These are phyloP conservation scores for Macropis europaea DNA, from an alignment of 2,888 invertebrate genomes.

Conservation along the genomic window DNA sequence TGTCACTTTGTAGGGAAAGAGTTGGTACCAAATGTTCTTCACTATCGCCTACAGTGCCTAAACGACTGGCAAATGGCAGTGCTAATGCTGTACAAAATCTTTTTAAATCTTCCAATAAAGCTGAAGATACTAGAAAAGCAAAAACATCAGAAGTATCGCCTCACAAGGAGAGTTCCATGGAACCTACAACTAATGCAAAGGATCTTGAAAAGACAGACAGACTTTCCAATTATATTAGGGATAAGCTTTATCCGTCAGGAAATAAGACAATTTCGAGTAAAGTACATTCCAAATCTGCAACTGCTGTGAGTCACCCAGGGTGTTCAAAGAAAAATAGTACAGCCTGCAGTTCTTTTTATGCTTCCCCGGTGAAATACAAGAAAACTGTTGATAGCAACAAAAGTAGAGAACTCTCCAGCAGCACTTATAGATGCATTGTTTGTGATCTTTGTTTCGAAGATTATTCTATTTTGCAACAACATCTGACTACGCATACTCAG, in stretches of 20 bases:
- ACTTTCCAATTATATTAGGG: neutral
- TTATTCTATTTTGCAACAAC: slow-evolving; percentile 16
- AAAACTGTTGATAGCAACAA: neutral
- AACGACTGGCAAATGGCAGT: too few species aligned
- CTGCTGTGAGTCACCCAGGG: neutral
- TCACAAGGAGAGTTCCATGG: neutral
- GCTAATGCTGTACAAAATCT: too few species aligned
- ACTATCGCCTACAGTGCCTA: too few species aligned
- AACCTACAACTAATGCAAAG: neutral
- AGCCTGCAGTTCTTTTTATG: neutral
- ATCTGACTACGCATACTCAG: slow-evolving; percentile 18
- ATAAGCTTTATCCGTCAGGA: neutral
- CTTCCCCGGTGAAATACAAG: neutral
- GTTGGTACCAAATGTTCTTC: too few species aligned
- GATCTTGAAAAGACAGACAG: neutral
- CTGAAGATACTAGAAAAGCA: neutral
- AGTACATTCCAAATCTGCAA: neutral
- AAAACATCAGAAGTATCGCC: neutral
- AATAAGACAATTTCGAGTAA: neutral
- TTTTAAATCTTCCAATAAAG: neutral
- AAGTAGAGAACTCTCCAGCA: neutral
- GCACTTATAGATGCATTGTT: slow-evolving; percentile 31
- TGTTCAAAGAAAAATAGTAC: neutral
- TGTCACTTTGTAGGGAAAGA: neutral
- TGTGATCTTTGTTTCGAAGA: slow-evolving; percentile 40